Evolutionary conservation across 2,113 vertebrate genomes (phyloP).

Genomic region (Eretmochelys imbricata): DNA sequence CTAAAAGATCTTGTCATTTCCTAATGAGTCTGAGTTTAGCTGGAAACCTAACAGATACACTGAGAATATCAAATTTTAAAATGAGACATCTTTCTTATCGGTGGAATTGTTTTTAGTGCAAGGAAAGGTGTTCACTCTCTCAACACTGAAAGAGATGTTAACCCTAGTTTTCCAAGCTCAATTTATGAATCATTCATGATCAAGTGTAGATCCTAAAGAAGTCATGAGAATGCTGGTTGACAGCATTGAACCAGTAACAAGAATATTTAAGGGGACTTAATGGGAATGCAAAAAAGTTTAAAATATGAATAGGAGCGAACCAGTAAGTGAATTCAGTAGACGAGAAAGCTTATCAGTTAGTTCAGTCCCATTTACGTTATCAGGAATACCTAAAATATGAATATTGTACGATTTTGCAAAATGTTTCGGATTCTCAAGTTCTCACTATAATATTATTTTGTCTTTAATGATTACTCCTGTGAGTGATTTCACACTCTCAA

Average conservation of each 20-base stretch:
- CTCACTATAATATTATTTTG: not conserved
- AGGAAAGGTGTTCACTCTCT: conserved; percentile 64
- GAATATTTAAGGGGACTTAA: conserved; percentile 64
- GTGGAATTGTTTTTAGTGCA: conserved; percentile 58
- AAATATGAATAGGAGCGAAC: conserved; percentile 16
- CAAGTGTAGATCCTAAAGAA: conserved; percentile 59
- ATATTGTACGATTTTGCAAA: conserved; percentile 49
- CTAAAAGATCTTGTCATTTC: conserved; percentile 6
- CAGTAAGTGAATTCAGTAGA: conserved; percentile 62
- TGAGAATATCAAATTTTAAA: conserved; percentile 51
- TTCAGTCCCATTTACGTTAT: conserved; percentile 62
- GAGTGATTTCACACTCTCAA: conserved; percentile 18
- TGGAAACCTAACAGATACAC: conserved; percentile 61
- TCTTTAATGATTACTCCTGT: conserved; percentile 45
- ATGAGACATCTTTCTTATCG: conserved; percentile 60
- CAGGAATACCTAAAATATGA: conserved; percentile 45
- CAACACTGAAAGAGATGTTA: conserved; percentile 65
- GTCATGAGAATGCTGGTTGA: conserved; percentile 55
- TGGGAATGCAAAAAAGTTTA: conserved; percentile 56
- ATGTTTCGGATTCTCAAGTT: conserved; percentile 40
- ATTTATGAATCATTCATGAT: conserved; percentile 75
- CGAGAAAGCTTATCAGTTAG: conserved; percentile 49
- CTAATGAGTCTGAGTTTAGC: conserved; percentile 25
- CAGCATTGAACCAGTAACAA: conserved; percentile 64
- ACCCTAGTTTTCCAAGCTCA: conserved; percentile 63